Evolutionary conservation across 2,113 vertebrate species (phyloP), one percentile per base, ranked within the genome.

Genomic region (Leucoraja erinaceus): DNA sequence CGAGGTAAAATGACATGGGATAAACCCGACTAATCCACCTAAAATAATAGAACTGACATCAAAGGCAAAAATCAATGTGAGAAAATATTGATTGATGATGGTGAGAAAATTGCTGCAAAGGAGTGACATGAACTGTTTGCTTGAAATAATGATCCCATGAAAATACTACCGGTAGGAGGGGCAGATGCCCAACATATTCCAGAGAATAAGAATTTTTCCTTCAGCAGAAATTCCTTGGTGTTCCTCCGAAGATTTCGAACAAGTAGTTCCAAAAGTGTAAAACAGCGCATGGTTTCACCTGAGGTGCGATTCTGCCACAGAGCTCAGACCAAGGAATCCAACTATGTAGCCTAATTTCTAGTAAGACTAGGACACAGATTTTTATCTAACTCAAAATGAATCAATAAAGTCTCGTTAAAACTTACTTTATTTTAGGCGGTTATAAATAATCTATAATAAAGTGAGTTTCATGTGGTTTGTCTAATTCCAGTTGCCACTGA

Each of bases 101-200:
- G 83, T 88, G 83, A 88, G 28, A 88, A 88, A 63, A 88, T 88
- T 88, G 83, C 83, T 33, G 61, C n/a, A 88, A 88, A 88, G 25
- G 59, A 63, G 61, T 31, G 56, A 63, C 59, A 88, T 88, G n/a
- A 88, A 63, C 59, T 88, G 83, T 63, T 66, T 88, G 83, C 83
- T 88, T 63, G 59, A 66, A 63, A n/a, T 63, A n/a, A 31, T 18
- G n/a, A 18, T 88, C 59, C 83, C 63, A 63, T 59, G 31, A 11
- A 28, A 88, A 63, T 88, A 31, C n/a, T 63, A 66, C 4, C 16
- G 59, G 14, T 8, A 63, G 0, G 12, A 88, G 0, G 5, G 28
- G 56, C 56, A 86, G 28, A 86, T 86, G 28, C 59, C 56, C 81
- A 31, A 86, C n/a, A 59, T 86, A 61, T 86, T n/a, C 10, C 54